These are phyloP conservation scores for Macropodus opercularis DNA, from an alignment of 2,797 vertebrate genomes.

Conservation along the genomic window DNA sequence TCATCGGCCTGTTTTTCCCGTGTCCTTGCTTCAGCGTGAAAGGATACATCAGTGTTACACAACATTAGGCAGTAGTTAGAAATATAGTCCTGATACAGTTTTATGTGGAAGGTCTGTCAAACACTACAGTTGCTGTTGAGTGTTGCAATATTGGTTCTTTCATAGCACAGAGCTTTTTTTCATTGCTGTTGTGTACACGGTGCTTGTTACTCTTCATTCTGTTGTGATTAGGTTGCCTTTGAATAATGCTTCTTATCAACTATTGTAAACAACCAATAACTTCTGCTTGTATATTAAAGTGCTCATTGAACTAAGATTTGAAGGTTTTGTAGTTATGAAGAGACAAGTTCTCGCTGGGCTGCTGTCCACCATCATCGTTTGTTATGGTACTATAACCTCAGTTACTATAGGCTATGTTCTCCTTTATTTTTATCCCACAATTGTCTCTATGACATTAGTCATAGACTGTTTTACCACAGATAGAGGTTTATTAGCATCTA, in stretches of 20 bases:
- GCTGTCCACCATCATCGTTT: too few relatives aligned
- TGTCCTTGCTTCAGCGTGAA: neutral
- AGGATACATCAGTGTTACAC: slow-evolving; percentile 17
- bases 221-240: slow-evolving; percentile 59
- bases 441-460: too few relatives aligned
- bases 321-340: slow-evolving; percentile 5
- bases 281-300: slow-evolving; percentile 74
- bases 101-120: slow-evolving; percentile 33
- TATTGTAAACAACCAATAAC: slow-evolving; percentile 60
- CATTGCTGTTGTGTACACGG: slow-evolving; percentile 42
- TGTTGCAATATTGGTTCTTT: slow-evolving; percentile 37
- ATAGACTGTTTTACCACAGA: too few relatives aligned
- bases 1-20: too few relatives aligned
- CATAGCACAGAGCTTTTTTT: slow-evolving; percentile 23
- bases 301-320: slow-evolving; percentile 56
- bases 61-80: slow-evolving; percentile 17
- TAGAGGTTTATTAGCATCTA: too few relatives aligned
- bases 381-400: too few relatives aligned
- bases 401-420: too few relatives aligned
- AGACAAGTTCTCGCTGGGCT: neutral
- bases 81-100: neutral
- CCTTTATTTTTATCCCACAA: too few relatives aligned
- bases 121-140: slow-evolving; percentile 32
- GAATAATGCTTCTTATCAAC: slow-evolving; percentile 47
- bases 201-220: slow-evolving; percentile 42